Evolutionary conservation across 2,888 invertebrate species (phyloP).

Genomic region (Epinotia brunnichana): DNA sequence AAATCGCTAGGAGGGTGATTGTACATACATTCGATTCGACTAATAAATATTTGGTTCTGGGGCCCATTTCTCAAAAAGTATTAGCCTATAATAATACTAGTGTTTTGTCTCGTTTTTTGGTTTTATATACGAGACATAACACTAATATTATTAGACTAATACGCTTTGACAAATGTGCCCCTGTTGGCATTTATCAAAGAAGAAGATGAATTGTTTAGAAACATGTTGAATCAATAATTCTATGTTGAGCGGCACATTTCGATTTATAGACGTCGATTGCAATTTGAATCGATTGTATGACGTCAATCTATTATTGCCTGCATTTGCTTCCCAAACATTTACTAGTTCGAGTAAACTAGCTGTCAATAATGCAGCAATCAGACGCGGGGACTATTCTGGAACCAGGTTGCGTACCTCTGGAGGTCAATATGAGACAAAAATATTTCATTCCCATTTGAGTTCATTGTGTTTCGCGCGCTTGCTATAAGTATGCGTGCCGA

Average conservation of each 20-base stretch:
- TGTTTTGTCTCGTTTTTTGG: too few relatives aligned
- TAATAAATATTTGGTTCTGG: neutral
- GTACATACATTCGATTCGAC: neutral
- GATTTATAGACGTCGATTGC: slow-evolving; percentile 17
- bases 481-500: neutral
- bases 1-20: too few relatives aligned
- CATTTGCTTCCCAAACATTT: slow-evolving; percentile 48
- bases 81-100: too few relatives aligned
- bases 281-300: slow-evolving; percentile 43
- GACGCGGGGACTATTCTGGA: slow-evolving; percentile 17
- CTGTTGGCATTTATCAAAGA: neutral
- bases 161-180: too few relatives aligned
- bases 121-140: too few relatives aligned
- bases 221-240: slow-evolving; percentile 15
- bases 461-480: neutral
- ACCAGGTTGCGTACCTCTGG: slow-evolving; percentile 15
- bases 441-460: neutral
- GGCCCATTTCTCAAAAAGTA: too few relatives aligned
- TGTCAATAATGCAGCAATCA: slow-evolving; percentile 45
- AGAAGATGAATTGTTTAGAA: neutral
- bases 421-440: neutral
- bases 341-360: slow-evolving; percentile 49
- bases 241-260: slow-evolving; percentile 18
- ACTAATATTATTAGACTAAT: too few relatives aligned
- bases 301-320: slow-evolving; percentile 50